Evolutionary conservation across 2,888 invertebrate species (phyloP).

Genomic region (Conchocele bisecta): DNA sequence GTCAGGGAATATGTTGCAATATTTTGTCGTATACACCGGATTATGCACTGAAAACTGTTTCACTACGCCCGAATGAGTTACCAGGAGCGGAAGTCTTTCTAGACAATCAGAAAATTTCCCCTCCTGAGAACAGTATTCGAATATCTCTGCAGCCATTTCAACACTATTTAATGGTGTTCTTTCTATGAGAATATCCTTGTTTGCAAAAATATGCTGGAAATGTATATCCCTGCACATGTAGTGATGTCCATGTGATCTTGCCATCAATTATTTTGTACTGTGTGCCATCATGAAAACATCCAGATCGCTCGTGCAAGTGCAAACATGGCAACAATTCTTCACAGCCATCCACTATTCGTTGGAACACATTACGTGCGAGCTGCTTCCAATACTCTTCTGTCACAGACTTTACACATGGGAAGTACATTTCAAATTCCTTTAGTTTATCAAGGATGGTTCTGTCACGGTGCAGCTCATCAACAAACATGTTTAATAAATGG

Average conservation of each 20-base stretch:
- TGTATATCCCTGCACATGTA: not conserved
- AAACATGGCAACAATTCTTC: not conserved
- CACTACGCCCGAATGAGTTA: constrained; percentile 31
- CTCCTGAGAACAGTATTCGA: constrained; percentile 28
- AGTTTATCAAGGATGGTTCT: not conserved
- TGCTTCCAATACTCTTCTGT: constrained; percentile 30
- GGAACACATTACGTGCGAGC: constrained; percentile 5
- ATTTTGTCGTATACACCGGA: too few relatives aligned
- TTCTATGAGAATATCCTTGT: not conserved
- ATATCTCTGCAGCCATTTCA: too few relatives aligned
- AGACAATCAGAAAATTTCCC: constrained; percentile 16
- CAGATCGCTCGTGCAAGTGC: not conserved
- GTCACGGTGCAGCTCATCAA: not conserved
- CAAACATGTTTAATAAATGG: not conserved
- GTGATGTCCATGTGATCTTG: not conserved
- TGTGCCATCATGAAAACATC: too few relatives aligned
- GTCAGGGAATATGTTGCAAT: constrained; percentile 21
- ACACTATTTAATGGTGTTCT: too few relatives aligned
- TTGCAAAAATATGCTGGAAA: not conserved
- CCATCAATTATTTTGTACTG: too few relatives aligned
- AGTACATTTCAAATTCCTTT: not conserved
- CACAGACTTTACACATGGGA: constrained; percentile 25
- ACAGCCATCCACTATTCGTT: not conserved
- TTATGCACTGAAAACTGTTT: constrained; percentile 24
- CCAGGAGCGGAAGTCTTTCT: constrained; percentile 48